Base-by-base conservation (phyloP, 2,888 invertebrate species). In the Cheilosia vulpina region DNA sequence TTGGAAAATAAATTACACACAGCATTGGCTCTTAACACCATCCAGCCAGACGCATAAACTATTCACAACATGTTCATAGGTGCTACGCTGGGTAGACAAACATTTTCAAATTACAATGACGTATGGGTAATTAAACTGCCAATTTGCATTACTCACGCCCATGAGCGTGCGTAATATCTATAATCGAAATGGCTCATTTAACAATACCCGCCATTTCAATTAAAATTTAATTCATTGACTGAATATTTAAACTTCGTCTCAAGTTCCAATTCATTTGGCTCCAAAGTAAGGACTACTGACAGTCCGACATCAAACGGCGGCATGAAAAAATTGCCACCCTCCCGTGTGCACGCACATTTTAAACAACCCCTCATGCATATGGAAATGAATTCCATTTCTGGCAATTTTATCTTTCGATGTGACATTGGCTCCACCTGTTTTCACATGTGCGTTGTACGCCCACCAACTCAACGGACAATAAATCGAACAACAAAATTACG, bases 401-500 rank as follows among this genome's bases (percentile, higher is more conserved):
- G 53, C 50, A 72, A 65, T 71, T 77, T 66, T 71, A 62, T 73
- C 43, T 69, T 21, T 53, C 79, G 63, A 62, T 66, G 68, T 68
- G 71, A 71, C 47, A 78, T 45, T 38, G 45, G 55, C 69, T 55
- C 69, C 75, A 60, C 83, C 78, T 73, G 63, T 75, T 73, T 19
- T 13, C 31, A n/a, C 5, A 38, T 7, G 11, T 53, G 41, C n/a
- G 11, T 27, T n/a, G 13, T 21, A 47, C 34, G 15, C 7, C 11
- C 19, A 21, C n/a, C 38, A 38, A 43, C 27, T 43, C 24, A 45
- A 58, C 53, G 68, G 79, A 71, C 80, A 75, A 84, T 84, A 84
- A 80, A 84, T 84, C 80, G 84, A 84, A 84, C 84, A 79, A 65
- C 79, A 58, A 84, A 80, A 80, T 84, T 65, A 80, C 60, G 75